Percentiles rank a stretch among this genome's conserved stretches.
Evolutionary conservation across 2,888 invertebrate genomes (phyloP).

Genomic region (Sinhomidia bicolor): DNA sequence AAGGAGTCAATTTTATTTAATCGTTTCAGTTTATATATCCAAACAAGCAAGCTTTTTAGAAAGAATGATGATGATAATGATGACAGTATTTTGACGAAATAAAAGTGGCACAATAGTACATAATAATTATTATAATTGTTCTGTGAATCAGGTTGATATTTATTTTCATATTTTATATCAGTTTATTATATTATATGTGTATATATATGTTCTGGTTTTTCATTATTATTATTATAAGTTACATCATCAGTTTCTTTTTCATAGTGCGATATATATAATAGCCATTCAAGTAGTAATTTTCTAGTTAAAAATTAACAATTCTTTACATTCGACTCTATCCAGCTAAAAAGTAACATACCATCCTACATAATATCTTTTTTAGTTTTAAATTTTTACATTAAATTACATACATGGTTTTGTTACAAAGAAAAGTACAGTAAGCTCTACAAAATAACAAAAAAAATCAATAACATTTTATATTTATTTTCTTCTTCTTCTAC

Average conservation of each 20-base stretch:
- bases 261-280: constrained; percentile 32
- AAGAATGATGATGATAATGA: too few species aligned
- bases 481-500: neutral
- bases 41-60: too few species aligned
- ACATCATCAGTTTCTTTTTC: constrained; percentile 8
- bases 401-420: constrained; percentile 42
- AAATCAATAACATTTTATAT: neutral
- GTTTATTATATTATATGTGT: too few species aligned
- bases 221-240: constrained; percentile 9
- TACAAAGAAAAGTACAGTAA: constrained; percentile 43
- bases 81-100: too few species aligned
- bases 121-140: too few species aligned
- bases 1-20: too few species aligned
- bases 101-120: too few species aligned
- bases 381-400: constrained; percentile 5
- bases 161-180: too few species aligned
- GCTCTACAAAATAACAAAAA: constrained; percentile 45
- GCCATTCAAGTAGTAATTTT: constrained; percentile 23
- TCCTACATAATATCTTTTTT: neutral
- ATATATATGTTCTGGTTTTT: neutral
- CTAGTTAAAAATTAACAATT: constrained; percentile 17
- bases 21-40: too few species aligned
- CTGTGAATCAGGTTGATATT: constrained; percentile 2
- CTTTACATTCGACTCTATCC: too few species aligned
- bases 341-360: too few species aligned